phyloP scores from a whole-genome alignment of 2,113 vertebrate genomes.

The Oreocharis arfaki region DNA sequence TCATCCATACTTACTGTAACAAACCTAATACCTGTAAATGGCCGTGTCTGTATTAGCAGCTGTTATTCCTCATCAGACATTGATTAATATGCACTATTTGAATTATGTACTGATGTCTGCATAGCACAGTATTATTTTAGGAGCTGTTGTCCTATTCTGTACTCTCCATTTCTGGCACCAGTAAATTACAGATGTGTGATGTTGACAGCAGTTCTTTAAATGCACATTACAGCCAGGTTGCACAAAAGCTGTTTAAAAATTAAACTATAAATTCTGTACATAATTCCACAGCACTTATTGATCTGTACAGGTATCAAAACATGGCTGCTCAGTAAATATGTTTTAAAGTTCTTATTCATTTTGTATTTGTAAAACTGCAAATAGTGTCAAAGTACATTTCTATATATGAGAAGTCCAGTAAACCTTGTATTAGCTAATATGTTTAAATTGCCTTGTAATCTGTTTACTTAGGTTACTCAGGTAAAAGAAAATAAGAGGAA shows the following conservation, averaged over 20 bases:
- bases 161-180: constrained; percentile 7
- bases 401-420: constrained; percentile 29
- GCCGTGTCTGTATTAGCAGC: constrained; percentile 43
- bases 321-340: constrained; percentile 37
- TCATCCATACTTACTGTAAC: neutral
- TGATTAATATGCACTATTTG: constrained; percentile 58
- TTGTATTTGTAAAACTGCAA: constrained; percentile 51
- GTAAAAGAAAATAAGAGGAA: constrained; percentile 50
- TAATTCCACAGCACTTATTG: constrained; percentile 11
- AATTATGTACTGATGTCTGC: constrained; percentile 50
- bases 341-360: constrained; percentile 33
- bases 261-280: neutral
- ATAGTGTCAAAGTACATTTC: constrained; percentile 47
- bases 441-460: constrained; percentile 61
- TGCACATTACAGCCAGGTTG: constrained; percentile 37
- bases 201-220: constrained; percentile 33
- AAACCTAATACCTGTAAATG: constrained; percentile 38
- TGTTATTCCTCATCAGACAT: constrained; percentile 31
- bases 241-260: constrained; percentile 29
- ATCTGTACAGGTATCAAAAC: constrained; percentile 31
- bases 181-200: neutral
- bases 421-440: constrained; percentile 23
- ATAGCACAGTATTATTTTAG: constrained; percentile 50
- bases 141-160: constrained; percentile 35
- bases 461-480: constrained; percentile 72